phyloP scores from a whole-genome alignment of 2,888 invertebrate genomes.

The Heliconius sara region DNA sequence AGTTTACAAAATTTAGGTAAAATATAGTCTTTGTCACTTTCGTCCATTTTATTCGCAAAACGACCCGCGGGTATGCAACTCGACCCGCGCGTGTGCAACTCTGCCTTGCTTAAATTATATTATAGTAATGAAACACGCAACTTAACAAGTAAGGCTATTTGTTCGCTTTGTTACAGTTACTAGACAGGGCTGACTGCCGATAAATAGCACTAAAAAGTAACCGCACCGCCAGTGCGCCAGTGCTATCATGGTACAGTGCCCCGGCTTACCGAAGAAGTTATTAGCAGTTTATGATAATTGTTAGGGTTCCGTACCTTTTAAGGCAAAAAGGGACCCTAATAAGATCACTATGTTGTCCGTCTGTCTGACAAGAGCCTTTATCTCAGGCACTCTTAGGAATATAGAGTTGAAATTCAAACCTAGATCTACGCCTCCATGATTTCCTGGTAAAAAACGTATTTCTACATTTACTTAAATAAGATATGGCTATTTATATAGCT shows the following conservation, averaged over 20 bases:
- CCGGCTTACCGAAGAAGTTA: background rate
- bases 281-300: conserved; percentile 3
- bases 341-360: no score
- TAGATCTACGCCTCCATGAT: no score
- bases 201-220: conserved; percentile 3
- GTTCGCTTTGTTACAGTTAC: conserved; percentile 16
- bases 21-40: background rate
- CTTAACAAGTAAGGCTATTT: conserved; percentile 19
- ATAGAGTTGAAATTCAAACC: no score
- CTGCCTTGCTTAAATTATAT: conserved; percentile 24
- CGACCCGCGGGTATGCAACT: background rate
- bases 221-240: background rate
- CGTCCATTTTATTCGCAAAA: background rate
- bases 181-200: background rate
- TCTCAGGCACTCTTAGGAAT: no score
- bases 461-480: no score
- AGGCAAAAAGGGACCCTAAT: no score
- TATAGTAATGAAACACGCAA: conserved; percentile 34
- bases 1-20: background rate
- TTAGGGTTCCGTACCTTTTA: no score
- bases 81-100: background rate
- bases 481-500: no score
- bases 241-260: background rate
- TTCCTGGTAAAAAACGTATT: no score
- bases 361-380: no score